Conservation (phyloP, 2,888 invertebrate species). For the Apoderus coryli region DNA sequence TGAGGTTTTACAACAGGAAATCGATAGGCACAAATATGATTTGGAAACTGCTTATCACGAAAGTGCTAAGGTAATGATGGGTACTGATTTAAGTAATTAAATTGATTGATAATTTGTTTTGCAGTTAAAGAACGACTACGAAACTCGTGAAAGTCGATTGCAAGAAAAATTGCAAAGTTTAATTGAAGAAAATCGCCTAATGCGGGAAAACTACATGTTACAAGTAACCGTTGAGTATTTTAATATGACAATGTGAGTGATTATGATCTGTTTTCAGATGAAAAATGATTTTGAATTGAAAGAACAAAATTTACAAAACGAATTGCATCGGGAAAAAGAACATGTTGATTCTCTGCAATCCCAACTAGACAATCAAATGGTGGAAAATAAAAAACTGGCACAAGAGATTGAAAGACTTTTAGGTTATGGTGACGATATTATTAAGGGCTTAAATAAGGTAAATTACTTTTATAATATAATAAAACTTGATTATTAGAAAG, state of each 20-base stretch:
- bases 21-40: constrained; percentile 27
- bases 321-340: not conserved
- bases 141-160: constrained; percentile 23
- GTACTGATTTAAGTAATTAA: too few relatives aligned
- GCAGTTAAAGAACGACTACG: constrained; percentile 26
- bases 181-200: constrained; percentile 18
- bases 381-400: constrained; percentile 25
- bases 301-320: too few relatives aligned
- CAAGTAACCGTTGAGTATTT: too few relatives aligned
- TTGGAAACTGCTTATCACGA: constrained; percentile 22
- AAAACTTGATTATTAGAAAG: not conserved
- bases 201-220: too few relatives aligned
- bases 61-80: too few relatives aligned
- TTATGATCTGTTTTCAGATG: too few relatives aligned
- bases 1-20: constrained; percentile 30
- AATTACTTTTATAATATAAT: constrained; percentile 6
- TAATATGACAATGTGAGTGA: too few relatives aligned
- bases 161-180: constrained; percentile 21
- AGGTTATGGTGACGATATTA: constrained; percentile 27
- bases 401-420: constrained; percentile 28
- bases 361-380: too few relatives aligned
- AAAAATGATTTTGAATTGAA: constrained; percentile 13
- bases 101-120: too few relatives aligned
- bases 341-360: too few relatives aligned
- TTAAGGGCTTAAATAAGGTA: constrained; percentile 29